Conservation (phyloP, 2,888 invertebrate species). For the Cryptus viduatorius region DNA sequence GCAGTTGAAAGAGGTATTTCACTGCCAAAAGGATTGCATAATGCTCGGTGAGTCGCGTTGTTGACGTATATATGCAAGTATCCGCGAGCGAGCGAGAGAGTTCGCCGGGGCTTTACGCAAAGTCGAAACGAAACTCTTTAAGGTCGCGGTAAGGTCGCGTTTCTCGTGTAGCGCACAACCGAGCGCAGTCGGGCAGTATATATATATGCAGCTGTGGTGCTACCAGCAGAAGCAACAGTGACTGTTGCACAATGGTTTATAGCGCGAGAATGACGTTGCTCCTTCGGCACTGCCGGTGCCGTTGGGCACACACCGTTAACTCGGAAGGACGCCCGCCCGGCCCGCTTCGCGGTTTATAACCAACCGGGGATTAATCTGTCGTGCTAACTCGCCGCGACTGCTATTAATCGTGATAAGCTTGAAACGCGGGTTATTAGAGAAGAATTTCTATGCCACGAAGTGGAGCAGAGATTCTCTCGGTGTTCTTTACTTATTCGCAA, state of each 20-base stretch:
- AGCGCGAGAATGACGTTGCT: constrained; percentile 42
- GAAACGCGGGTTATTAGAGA: not conserved
- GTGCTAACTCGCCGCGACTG: not conserved
- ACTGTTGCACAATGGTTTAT: constrained; percentile 57
- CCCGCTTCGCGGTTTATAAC: not conserved
- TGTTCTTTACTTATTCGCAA: not conserved
- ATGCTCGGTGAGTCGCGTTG: constrained; percentile 58
- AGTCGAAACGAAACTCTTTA: constrained; percentile 55
- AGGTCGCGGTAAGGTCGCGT: constrained; percentile 66
- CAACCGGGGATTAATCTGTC: constrained; percentile 29
- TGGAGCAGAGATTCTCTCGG: not conserved
- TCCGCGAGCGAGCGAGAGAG: constrained; percentile 13
- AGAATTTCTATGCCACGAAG: constrained; percentile 12
- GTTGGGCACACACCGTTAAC: constrained; percentile 40
- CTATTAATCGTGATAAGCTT: constrained; percentile 14
- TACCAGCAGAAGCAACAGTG: constrained; percentile 8
- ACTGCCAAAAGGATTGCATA: constrained; percentile 73
- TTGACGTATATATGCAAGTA: constrained; percentile 58
- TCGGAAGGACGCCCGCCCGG: constrained; percentile 27
- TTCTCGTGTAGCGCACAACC: constrained; percentile 2
- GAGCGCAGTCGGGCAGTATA: constrained; percentile 28
- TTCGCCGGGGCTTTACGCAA: constrained; percentile 50
- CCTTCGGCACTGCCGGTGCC: constrained; percentile 8
- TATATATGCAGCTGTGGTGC: constrained; percentile 2
- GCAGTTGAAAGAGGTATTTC: constrained; percentile 68